Percentiles rank a stretch among this genome's conserved stretches.
Conservation (phyloP, 2,888 invertebrate genomes). For the Microplitis deprimator region DNA sequence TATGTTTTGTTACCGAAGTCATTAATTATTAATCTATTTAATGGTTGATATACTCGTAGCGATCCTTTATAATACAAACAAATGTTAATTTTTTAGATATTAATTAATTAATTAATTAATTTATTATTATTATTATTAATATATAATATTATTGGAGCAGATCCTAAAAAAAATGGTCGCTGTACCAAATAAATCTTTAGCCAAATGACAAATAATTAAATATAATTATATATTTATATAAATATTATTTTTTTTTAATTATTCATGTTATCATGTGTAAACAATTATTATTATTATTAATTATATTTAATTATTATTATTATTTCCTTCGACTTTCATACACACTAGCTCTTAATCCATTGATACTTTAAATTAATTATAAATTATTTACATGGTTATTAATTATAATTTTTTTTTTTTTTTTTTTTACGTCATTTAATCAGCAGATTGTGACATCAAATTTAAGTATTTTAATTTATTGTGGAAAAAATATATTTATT, state of each 20-base stretch:
- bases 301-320: not conserved
- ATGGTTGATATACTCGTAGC: conserved; percentile 30
- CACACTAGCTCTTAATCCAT: not conserved
- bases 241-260: conserved; percentile 8
- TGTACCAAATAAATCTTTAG: conserved; percentile 4
- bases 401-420: conserved; percentile 4
- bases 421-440: conserved; percentile 6
- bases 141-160: conserved; percentile 32
- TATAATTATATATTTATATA: not conserved
- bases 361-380: not conserved
- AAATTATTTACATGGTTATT: conserved; percentile 1
- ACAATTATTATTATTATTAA: not conserved
- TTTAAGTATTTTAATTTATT: not conserved
- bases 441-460: not conserved
- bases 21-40: conserved; percentile 16
- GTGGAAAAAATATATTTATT: not conserved
- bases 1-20: conserved; percentile 2
- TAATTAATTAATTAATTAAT: not conserved
- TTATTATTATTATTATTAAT: not conserved
- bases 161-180: conserved; percentile 26
- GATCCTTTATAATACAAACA: conserved; percentile 41
- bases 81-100: conserved; percentile 29
- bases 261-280: conserved; percentile 1
- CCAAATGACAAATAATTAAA: conserved; percentile 4
- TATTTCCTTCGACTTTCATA: not conserved